Evolutionary conservation across 1,140 invertebrate genomes (phyloP).

Genomic region (Heliconius himera): DNA sequence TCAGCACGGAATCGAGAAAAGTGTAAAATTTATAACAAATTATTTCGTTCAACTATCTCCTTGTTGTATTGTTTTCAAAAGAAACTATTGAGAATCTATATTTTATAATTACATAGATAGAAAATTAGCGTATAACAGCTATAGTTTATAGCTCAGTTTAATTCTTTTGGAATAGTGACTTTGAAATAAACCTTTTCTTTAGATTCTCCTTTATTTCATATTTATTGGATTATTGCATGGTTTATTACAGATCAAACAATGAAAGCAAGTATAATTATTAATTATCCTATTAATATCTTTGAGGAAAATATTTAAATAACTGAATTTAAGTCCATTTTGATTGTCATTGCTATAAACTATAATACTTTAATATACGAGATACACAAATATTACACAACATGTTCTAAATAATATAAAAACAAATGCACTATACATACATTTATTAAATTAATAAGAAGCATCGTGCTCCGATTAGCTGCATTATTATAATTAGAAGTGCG

Average conservation of each 20-base stretch:
- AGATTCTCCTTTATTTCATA: no score
- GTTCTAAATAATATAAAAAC: background rate
- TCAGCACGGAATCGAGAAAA: conserved; percentile 21
- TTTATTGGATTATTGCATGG: no score
- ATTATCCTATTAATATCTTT: no score
- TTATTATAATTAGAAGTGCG: conserved; percentile 15
- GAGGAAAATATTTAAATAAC: no score
- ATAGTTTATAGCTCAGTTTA: background rate
- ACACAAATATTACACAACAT: background rate
- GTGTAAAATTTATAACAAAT: background rate
- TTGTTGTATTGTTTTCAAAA: background rate
- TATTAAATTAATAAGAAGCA: background rate
- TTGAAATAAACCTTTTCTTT: no score
- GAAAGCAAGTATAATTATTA: no score
- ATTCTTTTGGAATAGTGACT: no score
- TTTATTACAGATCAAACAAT: no score
- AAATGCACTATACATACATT: background rate
- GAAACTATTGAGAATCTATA: background rate
- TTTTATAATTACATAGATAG: background rate
- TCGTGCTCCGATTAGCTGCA: conserved; percentile 3
- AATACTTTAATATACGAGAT: background rate
- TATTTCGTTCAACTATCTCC: background rate
- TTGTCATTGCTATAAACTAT: no score
- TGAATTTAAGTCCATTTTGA: no score
- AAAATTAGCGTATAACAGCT: background rate